Evolutionary conservation across 1,140 invertebrate genomes (phyloP), one percentile per base, ranked within the genome.

Genomic region (Doryteuthis pealeii): DNA sequence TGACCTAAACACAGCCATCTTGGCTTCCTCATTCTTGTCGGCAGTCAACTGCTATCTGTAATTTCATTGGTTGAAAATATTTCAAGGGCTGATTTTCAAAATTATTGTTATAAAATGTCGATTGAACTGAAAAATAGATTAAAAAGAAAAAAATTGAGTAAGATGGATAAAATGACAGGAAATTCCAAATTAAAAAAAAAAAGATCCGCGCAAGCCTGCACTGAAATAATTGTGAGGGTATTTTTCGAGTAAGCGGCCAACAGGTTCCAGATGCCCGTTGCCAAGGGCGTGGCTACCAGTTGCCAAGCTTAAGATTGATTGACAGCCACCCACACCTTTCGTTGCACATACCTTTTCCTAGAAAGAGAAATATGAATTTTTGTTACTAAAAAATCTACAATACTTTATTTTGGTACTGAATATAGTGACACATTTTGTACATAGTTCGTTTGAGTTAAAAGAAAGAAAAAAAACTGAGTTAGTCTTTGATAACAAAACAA

Each of bases 1-100:
- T 78, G 90, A 90, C 70, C 94, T 90, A 83, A 90, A 91, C 8
- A 91, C 88, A 78, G 80, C 82, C 84, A 85, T 85, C 68, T 80
- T 82, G 74, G 33, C 75, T 62, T 28, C 54, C 26, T 62, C 54
- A 62, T 62, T 6, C 10, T 62, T 62, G 22, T 62, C 54, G 26
- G 54, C 54, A 62, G 54, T n/a, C 10, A 62, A 62, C 54, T 22
- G 26, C 26, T 28, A 62, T 5, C 12, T 62, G 10, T 8, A 28
- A 2, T 22, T 22, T 62, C 10, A 62, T 62, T 62, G 54, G 54
- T 62, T 28, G 18, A 62, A 62, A 62, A 15, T 62, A 2, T 28
- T 62, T 28, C 1, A 0, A n/a, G 10, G 18, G 6, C 10, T 28
- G 10, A 15, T 28, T 6, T 8, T 28, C 18, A 22, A 62, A 22